Conservation (phyloP, 2,113 vertebrate species). For the Loxodonta africana region DNA sequence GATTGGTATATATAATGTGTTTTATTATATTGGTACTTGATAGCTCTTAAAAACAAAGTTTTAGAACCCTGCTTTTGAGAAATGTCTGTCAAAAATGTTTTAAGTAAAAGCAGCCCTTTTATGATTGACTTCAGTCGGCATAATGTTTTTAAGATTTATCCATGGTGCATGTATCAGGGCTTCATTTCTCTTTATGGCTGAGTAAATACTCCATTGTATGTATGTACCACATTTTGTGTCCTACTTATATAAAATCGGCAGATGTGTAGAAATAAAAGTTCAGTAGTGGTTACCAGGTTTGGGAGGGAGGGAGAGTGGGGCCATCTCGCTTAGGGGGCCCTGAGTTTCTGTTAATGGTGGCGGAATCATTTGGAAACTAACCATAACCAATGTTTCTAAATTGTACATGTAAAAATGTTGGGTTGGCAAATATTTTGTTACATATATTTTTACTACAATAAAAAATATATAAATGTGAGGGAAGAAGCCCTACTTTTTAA, state of each 20-base stretch:
- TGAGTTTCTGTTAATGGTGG: not conserved
- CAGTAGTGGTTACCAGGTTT: not conserved
- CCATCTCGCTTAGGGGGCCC: not conserved
- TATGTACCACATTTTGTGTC: not conserved
- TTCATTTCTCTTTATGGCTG: not conserved
- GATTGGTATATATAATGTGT: not conserved
- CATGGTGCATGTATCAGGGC: not conserved
- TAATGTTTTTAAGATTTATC: not conserved
- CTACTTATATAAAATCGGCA: not conserved
- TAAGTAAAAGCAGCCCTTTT: not conserved
- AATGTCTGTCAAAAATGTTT: not conserved
- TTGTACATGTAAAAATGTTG: not conserved
- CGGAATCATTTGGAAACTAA: not conserved
- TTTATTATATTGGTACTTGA: slow-evolving; percentile 41
- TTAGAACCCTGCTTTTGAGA: slow-evolving; percentile 27
- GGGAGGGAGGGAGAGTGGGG: not conserved
- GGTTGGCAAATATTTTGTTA: not conserved
- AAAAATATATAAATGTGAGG: not conserved
- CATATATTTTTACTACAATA: not conserved
- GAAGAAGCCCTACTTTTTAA: not conserved
- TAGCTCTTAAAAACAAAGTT: slow-evolving; percentile 52
- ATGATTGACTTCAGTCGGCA: not conserved
- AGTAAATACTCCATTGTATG: not conserved
- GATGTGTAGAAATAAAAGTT: no score
- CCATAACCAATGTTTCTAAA: not conserved